Conservation (phyloP, 2,888 invertebrate genomes). For the Cryptophagus acutangulus region DNA sequence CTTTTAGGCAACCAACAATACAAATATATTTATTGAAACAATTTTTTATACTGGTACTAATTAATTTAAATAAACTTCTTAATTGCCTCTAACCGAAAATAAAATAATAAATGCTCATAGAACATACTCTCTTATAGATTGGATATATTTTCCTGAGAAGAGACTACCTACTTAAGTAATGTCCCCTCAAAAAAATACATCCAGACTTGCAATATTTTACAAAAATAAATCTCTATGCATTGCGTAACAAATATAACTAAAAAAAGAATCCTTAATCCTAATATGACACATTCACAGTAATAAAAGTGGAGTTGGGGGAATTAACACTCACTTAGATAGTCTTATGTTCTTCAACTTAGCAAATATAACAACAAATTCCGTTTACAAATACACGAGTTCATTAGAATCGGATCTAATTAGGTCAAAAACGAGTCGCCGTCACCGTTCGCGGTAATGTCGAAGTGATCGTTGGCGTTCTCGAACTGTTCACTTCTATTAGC, state of each 20-base stretch:
- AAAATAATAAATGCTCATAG: no score
- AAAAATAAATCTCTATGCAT: conserved; percentile 4
- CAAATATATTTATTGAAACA: no score
- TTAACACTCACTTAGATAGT: conserved; percentile 21
- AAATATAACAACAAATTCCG: conserved; percentile 23
- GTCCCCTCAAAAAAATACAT: no score
- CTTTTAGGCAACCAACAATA: no score
- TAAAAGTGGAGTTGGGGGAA: conserved; percentile 9
- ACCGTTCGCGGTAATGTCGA: conserved; percentile 44
- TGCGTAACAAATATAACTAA: conserved; percentile 10
- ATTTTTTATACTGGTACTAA: no score
- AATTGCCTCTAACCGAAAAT: no score
- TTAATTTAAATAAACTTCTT: no score
- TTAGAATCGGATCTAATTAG: conserved; percentile 38
- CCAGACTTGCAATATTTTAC: conserved; percentile 6
- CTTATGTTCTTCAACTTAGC: conserved; percentile 10
- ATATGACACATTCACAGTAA: conserved; percentile 21
- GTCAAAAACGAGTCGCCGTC: conserved; percentile 50
- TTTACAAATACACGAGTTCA: conserved; percentile 40
- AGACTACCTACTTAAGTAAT: no score
- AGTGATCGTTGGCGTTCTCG: conserved; percentile 40
- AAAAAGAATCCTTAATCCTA: conserved; percentile 16
- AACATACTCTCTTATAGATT: no score
- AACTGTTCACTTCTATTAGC: conserved; percentile 40
- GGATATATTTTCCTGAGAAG: no score